Conservation (phyloP, 2,888 invertebrate species). For the Diplolepis rosae region DNA sequence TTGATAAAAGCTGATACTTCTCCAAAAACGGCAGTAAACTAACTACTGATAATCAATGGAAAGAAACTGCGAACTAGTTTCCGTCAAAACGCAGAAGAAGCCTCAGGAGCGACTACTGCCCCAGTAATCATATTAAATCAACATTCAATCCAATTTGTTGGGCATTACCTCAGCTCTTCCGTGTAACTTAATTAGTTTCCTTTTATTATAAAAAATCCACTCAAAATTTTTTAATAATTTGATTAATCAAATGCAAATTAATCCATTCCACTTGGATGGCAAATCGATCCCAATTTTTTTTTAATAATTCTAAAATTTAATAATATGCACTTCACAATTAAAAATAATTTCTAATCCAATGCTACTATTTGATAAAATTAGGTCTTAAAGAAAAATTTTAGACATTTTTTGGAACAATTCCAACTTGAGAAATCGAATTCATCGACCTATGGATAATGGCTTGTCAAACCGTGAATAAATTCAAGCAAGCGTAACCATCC, state of each 20-base stretch:
- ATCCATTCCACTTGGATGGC: no score
- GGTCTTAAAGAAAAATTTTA: background rate
- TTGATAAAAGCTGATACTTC: background rate
- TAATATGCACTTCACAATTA: background rate
- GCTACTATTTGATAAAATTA: background rate
- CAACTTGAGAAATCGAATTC: background rate
- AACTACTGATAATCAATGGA: conserved; percentile 53
- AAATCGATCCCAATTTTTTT: no score
- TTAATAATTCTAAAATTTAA: no score
- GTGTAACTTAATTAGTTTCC: conserved; percentile 63
- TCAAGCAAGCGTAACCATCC: conserved; percentile 48
- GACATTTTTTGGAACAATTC: background rate
- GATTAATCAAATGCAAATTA: no score
- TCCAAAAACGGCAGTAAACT: conserved; percentile 36
- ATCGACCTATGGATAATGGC: conserved; percentile 27
- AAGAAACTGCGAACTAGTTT: conserved; percentile 55
- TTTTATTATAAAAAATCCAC: conserved; percentile 41
- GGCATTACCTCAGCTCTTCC: conserved; percentile 61
- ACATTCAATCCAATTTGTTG: conserved; percentile 68
- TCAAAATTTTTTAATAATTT: background rate
- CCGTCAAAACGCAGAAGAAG: conserved; percentile 63
- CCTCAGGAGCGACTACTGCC: conserved; percentile 67
- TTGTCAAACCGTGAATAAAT: conserved; percentile 47
- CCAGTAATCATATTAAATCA: conserved; percentile 72
- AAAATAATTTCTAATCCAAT: background rate